Conservation (phyloP, 35 echinoderm and acorn worm genomes). For the Lytechinus pictus region DNA sequence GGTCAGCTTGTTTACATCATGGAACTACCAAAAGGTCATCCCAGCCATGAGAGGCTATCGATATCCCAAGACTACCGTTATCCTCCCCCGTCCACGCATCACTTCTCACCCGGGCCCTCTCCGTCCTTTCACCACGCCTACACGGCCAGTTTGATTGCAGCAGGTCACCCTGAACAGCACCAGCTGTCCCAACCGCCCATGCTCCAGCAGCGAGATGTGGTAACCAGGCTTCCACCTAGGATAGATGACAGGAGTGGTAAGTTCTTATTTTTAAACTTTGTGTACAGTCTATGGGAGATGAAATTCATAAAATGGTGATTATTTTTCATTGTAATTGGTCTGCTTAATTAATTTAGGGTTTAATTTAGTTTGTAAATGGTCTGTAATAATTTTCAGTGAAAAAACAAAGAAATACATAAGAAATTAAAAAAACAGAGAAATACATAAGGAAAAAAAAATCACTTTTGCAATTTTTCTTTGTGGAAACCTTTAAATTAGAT, state of each 20-base stretch:
- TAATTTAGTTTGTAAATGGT: no score
- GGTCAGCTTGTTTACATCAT: neutral
- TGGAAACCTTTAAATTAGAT: no score
- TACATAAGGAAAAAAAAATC: no score
- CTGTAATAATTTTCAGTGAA: no score
- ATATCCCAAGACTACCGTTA: neutral
- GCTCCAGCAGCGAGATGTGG: neutral
- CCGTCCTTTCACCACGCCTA: neutral
- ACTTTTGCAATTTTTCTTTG: no score
- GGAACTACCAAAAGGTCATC: neutral
- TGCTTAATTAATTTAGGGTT: no score
- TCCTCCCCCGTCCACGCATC: neutral
- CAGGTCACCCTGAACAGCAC: neutral
- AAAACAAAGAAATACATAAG: no score
- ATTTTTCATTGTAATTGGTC: no score
- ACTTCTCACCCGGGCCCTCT: neutral
- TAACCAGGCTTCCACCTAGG: neutral
- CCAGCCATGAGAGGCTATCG: neutral
- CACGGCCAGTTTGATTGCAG: neutral
- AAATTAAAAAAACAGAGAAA: no score
- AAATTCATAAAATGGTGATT: no score
- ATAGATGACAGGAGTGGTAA: neutral
- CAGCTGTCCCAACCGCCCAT: neutral
- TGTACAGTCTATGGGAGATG: no score
- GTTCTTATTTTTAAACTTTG: neutral